Percentiles rank a stretch among this genome's conserved stretches.
phyloP scores from a whole-genome alignment of 35 echinoderm and acorn worm species.

The Patiria miniata region DNA sequence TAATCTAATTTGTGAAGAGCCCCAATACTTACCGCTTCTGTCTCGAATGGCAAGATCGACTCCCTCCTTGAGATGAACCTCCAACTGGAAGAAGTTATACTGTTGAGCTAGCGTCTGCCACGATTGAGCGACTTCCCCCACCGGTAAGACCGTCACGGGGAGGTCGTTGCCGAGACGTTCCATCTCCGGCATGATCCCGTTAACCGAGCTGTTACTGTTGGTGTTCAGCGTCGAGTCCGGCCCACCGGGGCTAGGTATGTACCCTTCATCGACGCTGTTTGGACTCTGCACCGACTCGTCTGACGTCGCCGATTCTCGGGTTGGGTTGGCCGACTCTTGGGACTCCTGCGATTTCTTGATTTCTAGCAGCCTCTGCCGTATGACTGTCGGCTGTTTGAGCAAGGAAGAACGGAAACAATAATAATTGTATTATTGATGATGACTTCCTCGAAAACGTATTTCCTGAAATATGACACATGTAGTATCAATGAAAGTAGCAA shows the following conservation, averaged over 20 bases:
- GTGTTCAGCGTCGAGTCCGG: conserved; percentile 12
- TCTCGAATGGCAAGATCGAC: conserved; percentile 86
- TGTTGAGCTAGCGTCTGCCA: conserved; percentile 14
- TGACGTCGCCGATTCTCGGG: neutral
- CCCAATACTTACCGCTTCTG: conserved; percentile 80
- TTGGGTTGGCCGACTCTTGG: neutral
- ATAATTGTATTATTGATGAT: too few species aligned
- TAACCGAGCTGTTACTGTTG: neutral
- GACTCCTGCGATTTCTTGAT: conserved; percentile 7
- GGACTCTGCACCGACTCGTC: too few species aligned
- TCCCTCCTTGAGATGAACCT: conserved; percentile 87
- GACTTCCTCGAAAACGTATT: too few species aligned
- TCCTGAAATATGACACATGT: too few species aligned
- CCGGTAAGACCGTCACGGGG: neutral
- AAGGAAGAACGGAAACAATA: neutral
- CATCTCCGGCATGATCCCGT: conserved; percentile 46
- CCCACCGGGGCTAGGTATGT: neutral
- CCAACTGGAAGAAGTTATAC: conserved; percentile 75
- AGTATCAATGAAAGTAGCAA: too few species aligned
- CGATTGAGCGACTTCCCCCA: conserved; percentile 10
- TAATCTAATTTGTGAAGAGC: too few species aligned
- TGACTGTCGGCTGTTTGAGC: neutral
- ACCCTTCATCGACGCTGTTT: conserved; percentile 9
- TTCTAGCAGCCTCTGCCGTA: neutral
- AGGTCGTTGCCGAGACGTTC: conserved; percentile 14